Conservation (phyloP, 2,888 invertebrate species). For the Frankliniella intonsa region DNA sequence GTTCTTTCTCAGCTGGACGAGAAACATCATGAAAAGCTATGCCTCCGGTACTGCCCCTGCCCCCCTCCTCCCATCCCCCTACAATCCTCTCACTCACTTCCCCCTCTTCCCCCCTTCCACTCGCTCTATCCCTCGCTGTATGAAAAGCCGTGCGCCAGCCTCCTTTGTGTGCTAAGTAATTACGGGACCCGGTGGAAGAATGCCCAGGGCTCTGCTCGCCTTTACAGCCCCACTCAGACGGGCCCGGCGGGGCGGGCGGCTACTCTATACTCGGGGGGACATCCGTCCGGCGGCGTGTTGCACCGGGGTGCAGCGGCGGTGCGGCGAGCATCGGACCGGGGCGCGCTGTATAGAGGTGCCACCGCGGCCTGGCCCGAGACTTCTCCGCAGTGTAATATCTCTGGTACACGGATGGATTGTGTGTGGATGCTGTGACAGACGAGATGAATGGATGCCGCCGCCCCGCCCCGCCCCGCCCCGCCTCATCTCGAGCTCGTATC, state of each 20-base stretch:
- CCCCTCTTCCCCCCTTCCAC: background rate
- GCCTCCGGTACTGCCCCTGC: background rate
- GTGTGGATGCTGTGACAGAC: conserved; percentile 8
- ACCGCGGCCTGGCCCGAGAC: background rate
- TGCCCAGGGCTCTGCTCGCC: background rate
- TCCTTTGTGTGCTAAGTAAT: conserved; percentile 18
- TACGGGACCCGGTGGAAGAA: background rate
- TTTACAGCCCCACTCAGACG: background rate
- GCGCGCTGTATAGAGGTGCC: too few species aligned
- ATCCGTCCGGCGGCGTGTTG: background rate
- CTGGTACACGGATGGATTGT: conserved; percentile 17
- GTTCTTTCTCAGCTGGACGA: conserved; percentile 20
- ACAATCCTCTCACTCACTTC: background rate
- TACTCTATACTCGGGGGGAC: background rate
- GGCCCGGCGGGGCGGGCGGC: background rate
- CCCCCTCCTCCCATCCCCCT: background rate
- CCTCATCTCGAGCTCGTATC: background rate
- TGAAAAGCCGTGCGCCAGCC: background rate
- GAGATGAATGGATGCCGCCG: conserved; percentile 6
- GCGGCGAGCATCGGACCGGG: too few species aligned
- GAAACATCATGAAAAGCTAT: conserved; percentile 26
- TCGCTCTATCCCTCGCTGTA: background rate
- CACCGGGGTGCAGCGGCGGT: background rate
- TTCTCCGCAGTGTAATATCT: background rate
- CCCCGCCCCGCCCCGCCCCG: background rate